Base-by-base conservation (phyloP, 1,140 invertebrate species). In the Odontomachus brunneus region DNA sequence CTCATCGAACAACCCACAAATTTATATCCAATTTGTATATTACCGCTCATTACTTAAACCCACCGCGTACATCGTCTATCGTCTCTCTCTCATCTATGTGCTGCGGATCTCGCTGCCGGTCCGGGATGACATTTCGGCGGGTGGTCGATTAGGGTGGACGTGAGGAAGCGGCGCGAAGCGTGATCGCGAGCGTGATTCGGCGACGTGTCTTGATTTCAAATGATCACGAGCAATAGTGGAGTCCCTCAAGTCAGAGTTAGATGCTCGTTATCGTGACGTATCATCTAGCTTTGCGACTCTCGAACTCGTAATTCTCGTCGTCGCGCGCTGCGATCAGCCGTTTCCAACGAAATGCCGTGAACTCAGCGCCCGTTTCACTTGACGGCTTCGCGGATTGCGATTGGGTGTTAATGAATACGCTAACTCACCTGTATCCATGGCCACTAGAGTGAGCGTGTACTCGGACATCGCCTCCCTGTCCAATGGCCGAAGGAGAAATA, bases 341-440 rank as follows among this genome's bases (percentile, higher is more conserved):
- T 69, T 69, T 51, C 66, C 9, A 5, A 24, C 63, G 29, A 9
- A n/a, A 44, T 66, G 11, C 5, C 48, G 29, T 15, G 14, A 17
- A 26, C 38, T 71, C 29, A 62, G 29, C 38, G 38, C 0, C 38
- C 38, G 38, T 7, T 44, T 0, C 29, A 33, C 38, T 3, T 44
- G 38, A 44, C 72, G 57, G 66, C 49, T 63, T 74, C 71, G 5
- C 29, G 29, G 29, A 33, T 33, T n/a, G 24, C 62, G 44, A 26
- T 44, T 11, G 17, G 5, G 60, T 11, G 38, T 44, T 44, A 44
- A 44, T 44, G 38, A 11, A 11, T 7, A 9, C 11, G 17, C 4
- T 83, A 84, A 95, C 96, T 96, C 94, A 98, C 97, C 98, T 84
- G 97, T 98, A 95, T 99, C 98, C 97, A 98, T 98, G 63, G 98